Conservation (phyloP, 1,140 invertebrate genomes). For the Neomicropteryx cornuta region DNA sequence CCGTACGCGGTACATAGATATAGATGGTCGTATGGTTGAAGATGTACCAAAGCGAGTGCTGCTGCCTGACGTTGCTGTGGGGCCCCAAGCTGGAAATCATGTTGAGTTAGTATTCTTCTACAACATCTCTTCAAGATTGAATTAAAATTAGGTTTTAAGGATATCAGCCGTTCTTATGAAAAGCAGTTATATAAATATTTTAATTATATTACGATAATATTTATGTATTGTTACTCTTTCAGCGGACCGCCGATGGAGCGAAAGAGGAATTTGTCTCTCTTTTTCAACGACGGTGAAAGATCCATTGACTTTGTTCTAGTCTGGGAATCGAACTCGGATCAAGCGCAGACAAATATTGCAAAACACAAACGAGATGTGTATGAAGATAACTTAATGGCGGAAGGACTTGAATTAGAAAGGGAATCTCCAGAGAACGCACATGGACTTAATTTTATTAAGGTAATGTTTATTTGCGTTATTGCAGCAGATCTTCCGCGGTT, state of each 20-base stretch:
- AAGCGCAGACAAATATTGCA: conserved; percentile 30
- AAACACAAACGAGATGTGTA: conserved; percentile 42
- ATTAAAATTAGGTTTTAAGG: neutral
- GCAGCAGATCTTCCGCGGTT: too few species aligned
- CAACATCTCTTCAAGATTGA: conserved; percentile 4
- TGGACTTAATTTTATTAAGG: conserved; percentile 59
- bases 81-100: conserved; percentile 26
- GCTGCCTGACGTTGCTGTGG: conserved; percentile 18
- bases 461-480: too few species aligned
- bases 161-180: neutral
- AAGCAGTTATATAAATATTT: neutral
- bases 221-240: conserved; percentile 5
- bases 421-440: conserved; percentile 45
- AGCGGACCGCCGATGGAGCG: conserved; percentile 30
- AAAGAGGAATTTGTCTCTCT: conserved; percentile 41
- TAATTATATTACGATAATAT: neutral
- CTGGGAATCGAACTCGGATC: conserved; percentile 47
- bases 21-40: too few species aligned
- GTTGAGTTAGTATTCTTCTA: conserved; percentile 28
- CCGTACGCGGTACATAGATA: too few species aligned
- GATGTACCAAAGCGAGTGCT: conserved; percentile 14
- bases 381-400: conserved; percentile 52
- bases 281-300: conserved; percentile 52
- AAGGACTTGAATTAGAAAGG: conserved; percentile 57
- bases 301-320: conserved; percentile 71